Base-by-base conservation (phyloP, 2,797 vertebrate genomes). In the Microctenopoma stevenorrisi region DNA sequence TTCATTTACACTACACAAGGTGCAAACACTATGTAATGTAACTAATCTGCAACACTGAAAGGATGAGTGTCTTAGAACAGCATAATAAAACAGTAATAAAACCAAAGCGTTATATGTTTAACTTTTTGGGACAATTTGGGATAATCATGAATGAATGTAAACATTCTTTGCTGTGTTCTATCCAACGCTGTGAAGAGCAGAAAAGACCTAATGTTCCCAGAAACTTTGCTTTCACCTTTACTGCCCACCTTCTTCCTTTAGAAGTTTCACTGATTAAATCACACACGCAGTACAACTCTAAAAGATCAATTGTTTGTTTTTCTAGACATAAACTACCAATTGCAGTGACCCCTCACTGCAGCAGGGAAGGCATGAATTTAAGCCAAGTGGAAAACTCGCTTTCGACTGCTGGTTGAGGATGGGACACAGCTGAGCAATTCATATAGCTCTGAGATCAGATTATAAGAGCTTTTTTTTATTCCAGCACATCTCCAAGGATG, bases 241-340 rank as follows among this genome's bases (percentile, higher is more conserved):
- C 66, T 38, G 15, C 72, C 64, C 28, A 44, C 43, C 56, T 62
- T 53, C 43, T 61, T 69, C 53, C 42, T 71, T 33, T 22, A 15
- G 67, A 54, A 26, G 55, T 49, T 71, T 76, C 35, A 46, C 46
- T 71, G 71, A 75, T 85, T 66, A 84, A 87, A 80, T 74, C 75
- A 64, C 58, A 63, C n/a, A 46, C 1, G 5, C 59, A 59, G 22
- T 64, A 64, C 9, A 44, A 60, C 63, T 78, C 74, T 25, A 38
- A 76, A 83, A 71, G 83, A 86, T 78, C 82, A 84, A 82, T 83
- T 18, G 38, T 76, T 84, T 88, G 76, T 86, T 88, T 87, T 87
- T 73, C 70, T 76, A 72, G 67, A 79, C 84, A 88, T 88, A 89
- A 91, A 89, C 81, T 59, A 88, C 69, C 16, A 42, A 78, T 68